Conservation (phyloP, 2,113 vertebrate species). For the Clupea harengus region DNA sequence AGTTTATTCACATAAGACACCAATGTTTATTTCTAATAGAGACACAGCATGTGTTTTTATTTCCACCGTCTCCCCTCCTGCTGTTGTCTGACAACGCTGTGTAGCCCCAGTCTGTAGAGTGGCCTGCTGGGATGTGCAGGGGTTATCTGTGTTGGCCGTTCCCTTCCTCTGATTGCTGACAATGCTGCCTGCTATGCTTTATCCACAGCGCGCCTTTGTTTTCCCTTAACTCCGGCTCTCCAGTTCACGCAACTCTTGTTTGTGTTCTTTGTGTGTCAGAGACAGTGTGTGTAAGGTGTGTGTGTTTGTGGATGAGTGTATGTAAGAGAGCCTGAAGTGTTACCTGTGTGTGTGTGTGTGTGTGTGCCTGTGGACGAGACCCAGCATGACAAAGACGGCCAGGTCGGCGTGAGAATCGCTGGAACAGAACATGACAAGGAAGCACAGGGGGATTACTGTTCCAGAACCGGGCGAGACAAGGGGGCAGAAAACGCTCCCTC, state of each 20-base stretch:
- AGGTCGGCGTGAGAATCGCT: conserved; percentile 60
- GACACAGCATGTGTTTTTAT: background rate
- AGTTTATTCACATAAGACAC: background rate
- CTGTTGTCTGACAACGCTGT: background rate
- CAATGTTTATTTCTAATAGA: background rate
- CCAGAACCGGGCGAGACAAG: conserved; percentile 44
- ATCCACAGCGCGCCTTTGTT: conserved; percentile 44
- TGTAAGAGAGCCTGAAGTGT: conserved; percentile 11
- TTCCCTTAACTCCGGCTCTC: conserved; percentile 54
- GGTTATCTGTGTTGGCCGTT: background rate
- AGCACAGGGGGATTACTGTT: conserved; percentile 55
- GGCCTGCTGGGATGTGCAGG: background rate
- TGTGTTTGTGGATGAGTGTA: background rate
- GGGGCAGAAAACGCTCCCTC: background rate
- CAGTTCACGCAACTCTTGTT: conserved; percentile 56
- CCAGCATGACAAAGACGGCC: conserved; percentile 52
- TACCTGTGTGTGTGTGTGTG: conserved; percentile 35
- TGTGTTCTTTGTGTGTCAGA: too few relatives aligned
- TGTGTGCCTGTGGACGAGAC: conserved; percentile 57
- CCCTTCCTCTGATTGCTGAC: background rate
- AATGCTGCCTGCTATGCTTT: conserved; percentile 47
- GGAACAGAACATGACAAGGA: conserved; percentile 67
- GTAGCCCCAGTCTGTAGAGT: background rate
- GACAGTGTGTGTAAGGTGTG: background rate
- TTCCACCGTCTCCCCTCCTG: background rate